A percentile compares a stretch with the other conserved stretches of the same genome.
These are phyloP conservation scores for Rhingia rostrata DNA, from an alignment of 2,888 invertebrate species.

Conservation along the genomic window DNA sequence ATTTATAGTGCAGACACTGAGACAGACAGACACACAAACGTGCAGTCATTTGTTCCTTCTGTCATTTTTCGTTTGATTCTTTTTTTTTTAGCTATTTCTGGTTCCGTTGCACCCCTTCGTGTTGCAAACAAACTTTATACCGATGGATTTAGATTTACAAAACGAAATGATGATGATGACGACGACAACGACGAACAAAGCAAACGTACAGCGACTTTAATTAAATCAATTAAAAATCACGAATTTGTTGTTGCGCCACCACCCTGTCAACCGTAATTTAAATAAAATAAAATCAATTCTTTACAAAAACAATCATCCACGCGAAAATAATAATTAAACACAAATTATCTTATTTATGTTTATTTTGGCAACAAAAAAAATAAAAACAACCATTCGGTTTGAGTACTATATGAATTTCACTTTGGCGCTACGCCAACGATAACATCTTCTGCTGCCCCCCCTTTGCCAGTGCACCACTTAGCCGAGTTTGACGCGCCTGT, in stretches of 20 bases:
- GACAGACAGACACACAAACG: slow-evolving; percentile 22
- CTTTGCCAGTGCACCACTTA: slow-evolving; percentile 15
- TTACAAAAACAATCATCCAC: slow-evolving; percentile 21
- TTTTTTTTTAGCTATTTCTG: slow-evolving; percentile 48
- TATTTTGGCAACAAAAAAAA: slow-evolving; percentile 12
- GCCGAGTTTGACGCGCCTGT: slow-evolving; percentile 38
- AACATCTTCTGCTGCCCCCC: slow-evolving; percentile 56
- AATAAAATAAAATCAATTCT: slow-evolving; percentile 65
- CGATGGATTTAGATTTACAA: slow-evolving; percentile 63
- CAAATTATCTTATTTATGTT: slow-evolving; percentile 70
- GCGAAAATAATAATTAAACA: slow-evolving; percentile 58
- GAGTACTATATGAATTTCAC: slow-evolving; percentile 53
- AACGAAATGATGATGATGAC: slow-evolving; percentile 21
- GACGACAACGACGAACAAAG: slow-evolving; percentile 44
- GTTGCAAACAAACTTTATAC: slow-evolving; percentile 54
- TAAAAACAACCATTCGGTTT: slow-evolving; percentile 8
- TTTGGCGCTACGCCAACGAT: slow-evolving; percentile 63
- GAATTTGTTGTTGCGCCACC: slow-evolving; percentile 8
- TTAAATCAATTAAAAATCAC: slow-evolving; percentile 73
- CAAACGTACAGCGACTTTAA: slow-evolving; percentile 63
- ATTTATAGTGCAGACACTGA: slow-evolving; percentile 51
- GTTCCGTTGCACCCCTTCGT: slow-evolving; percentile 60
- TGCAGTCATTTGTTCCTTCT: slow-evolving; percentile 49
- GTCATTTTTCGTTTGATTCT: slow-evolving; percentile 52
- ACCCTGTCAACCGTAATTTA: slow-evolving; percentile 14